These are phyloP conservation scores for Drosophila picticornis DNA, from an alignment of 2,888 invertebrate species.

Conservation along the genomic window DNA sequence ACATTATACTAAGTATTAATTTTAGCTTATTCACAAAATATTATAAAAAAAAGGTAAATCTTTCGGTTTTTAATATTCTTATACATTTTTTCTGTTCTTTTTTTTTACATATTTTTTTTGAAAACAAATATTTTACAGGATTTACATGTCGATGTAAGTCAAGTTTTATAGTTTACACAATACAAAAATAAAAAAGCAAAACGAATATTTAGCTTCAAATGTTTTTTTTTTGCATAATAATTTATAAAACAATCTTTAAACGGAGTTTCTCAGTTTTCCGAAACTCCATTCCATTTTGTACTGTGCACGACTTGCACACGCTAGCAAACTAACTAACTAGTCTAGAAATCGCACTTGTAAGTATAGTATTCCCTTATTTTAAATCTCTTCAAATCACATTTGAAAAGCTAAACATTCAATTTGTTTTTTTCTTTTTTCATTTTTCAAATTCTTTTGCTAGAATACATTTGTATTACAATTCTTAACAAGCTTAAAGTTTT, in stretches of 20 bases:
- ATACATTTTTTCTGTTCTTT: conserved; percentile 82
- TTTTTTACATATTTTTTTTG: conserved; percentile 80
- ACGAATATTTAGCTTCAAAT: conserved; percentile 52
- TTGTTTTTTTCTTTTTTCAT: background rate
- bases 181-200: conserved; percentile 36
- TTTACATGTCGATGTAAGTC: conserved; percentile 88
- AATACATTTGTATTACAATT: background rate
- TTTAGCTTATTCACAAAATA: conserved; percentile 43
- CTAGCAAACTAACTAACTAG: conserved; percentile 2
- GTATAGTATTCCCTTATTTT: background rate
- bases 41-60: conserved; percentile 46
- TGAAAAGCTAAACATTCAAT: conserved; percentile 1
- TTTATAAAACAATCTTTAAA: conserved; percentile 25
- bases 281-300: conserved; percentile 10
- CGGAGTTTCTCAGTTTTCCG: conserved; percentile 12
- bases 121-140: conserved; percentile 86
- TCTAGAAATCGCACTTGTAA: background rate
- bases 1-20: conserved; percentile 36
- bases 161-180: conserved; percentile 78
- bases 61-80: conserved; percentile 72
- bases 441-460: background rate
- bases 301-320: conserved; percentile 22
- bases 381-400: background rate
- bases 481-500: background rate
- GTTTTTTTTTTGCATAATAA: conserved; percentile 40